Evolutionary conservation across 1,140 invertebrate species (phyloP).

Genomic region (Akabosia matsudoensis): DNA sequence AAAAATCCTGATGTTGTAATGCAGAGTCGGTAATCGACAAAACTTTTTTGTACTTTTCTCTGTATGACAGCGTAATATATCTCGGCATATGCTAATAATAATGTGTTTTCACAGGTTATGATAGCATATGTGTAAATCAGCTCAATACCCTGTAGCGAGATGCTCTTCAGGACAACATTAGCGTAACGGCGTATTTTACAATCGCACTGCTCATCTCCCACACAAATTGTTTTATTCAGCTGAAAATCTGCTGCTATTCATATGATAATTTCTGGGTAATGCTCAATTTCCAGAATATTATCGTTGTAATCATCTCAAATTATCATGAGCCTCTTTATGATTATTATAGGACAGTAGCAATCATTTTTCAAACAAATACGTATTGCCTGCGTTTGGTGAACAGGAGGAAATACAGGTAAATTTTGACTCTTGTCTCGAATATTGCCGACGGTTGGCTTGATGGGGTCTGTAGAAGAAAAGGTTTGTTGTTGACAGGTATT

Average conservation of each 20-base stretch:
- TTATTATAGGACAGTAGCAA: slow-evolving; percentile 18
- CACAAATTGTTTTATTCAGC: background rate
- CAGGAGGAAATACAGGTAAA: background rate
- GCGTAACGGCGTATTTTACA: no score
- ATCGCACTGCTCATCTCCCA: no score
- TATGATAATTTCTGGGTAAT: background rate
- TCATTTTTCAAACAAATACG: background rate
- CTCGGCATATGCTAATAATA: no score
- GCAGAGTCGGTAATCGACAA: background rate
- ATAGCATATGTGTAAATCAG: no score
- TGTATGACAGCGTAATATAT: no score
- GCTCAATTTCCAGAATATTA: background rate
- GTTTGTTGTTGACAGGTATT: slow-evolving; percentile 2
- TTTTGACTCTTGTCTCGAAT: no score
- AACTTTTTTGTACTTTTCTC: no score
- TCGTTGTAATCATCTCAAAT: background rate
- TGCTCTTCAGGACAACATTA: no score
- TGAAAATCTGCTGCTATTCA: background rate
- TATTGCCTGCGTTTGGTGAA: background rate
- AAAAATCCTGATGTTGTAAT: background rate
- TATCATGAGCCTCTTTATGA: background rate
- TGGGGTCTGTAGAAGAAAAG: background rate
- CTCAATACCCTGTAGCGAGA: no score
- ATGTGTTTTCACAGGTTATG: no score
- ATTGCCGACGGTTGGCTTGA: background rate